Evolutionary conservation across 2,113 vertebrate genomes (phyloP).

Genomic region (Manacus vitellinus): DNA sequence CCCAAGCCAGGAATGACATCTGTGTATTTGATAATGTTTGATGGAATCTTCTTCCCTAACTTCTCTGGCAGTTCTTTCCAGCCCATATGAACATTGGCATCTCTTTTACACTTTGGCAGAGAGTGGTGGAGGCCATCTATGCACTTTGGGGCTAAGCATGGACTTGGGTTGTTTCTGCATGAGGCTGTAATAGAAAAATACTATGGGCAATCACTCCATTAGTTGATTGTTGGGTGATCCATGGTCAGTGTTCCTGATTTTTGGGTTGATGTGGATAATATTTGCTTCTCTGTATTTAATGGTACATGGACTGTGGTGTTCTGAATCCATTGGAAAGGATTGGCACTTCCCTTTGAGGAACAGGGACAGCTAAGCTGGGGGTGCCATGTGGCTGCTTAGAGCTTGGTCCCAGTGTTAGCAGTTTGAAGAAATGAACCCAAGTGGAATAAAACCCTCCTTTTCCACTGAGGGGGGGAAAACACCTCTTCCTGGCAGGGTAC

Average conservation of each 20-base stretch:
- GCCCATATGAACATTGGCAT: background rate
- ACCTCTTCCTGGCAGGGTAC: background rate
- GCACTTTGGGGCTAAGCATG: background rate
- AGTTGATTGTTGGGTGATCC: background rate
- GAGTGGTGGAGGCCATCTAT: background rate
- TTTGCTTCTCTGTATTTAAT: background rate
- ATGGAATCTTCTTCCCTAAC: background rate
- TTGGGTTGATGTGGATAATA: background rate
- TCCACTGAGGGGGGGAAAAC: background rate
- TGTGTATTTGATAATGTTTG: fast-evolving
- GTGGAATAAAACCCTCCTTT: background rate
- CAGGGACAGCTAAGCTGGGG: background rate
- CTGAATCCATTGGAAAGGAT: background rate
- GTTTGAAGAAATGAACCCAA: background rate
- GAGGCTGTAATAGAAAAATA: background rate
- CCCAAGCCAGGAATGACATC: background rate
- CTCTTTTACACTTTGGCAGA: background rate
- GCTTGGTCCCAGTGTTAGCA: background rate
- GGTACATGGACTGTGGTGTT: fast-evolving
- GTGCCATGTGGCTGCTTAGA: background rate
- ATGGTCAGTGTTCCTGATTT: background rate
- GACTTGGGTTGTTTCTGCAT: background rate
- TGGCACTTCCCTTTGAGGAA: background rate
- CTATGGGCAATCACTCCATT: fast-evolving
- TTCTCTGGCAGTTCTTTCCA: background rate